A percentile compares a stretch with the other conserved stretches of the same genome.
Evolutionary conservation across 2,113 vertebrate species (phyloP).

Genomic region (Pomatostomus ruficeps): DNA sequence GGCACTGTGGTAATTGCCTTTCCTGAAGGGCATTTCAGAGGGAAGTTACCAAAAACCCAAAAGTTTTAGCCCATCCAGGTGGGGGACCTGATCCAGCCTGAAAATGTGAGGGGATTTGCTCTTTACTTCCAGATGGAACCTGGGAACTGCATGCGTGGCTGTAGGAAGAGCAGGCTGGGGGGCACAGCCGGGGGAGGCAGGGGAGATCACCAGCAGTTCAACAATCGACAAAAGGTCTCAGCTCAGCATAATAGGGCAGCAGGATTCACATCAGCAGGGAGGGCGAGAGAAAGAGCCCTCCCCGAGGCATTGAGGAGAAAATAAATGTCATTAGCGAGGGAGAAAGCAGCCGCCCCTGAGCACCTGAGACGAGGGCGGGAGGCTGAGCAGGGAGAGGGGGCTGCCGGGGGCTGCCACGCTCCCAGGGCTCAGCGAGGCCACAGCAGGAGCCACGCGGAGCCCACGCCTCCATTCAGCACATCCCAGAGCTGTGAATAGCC

Average conservation of each 20-base stretch:
- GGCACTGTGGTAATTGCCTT: conserved; percentile 15
- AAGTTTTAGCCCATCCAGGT: neutral
- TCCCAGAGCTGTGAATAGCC: neutral
- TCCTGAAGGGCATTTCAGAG: neutral
- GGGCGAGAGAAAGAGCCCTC: neutral
- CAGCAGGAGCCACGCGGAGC: neutral
- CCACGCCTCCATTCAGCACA: neutral
- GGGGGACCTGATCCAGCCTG: neutral
- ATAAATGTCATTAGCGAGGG: neutral
- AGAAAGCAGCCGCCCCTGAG: neutral
- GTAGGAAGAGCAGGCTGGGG: neutral
- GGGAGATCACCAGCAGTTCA: neutral
- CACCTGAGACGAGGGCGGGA: neutral
- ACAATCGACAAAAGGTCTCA: neutral
- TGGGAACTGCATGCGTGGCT: neutral
- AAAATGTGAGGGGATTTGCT: neutral
- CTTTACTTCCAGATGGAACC: neutral
- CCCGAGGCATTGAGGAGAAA: neutral
- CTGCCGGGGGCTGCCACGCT: neutral
- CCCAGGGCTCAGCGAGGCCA: rapidly evolving
- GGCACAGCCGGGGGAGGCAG: rapidly evolving
- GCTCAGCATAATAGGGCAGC: neutral
- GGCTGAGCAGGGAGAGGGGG: neutral
- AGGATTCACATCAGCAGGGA: neutral
- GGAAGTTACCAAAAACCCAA: neutral